phyloP scores from a whole-genome alignment of 2,113 vertebrate species.

The Rousettus leschenaultii region DNA sequence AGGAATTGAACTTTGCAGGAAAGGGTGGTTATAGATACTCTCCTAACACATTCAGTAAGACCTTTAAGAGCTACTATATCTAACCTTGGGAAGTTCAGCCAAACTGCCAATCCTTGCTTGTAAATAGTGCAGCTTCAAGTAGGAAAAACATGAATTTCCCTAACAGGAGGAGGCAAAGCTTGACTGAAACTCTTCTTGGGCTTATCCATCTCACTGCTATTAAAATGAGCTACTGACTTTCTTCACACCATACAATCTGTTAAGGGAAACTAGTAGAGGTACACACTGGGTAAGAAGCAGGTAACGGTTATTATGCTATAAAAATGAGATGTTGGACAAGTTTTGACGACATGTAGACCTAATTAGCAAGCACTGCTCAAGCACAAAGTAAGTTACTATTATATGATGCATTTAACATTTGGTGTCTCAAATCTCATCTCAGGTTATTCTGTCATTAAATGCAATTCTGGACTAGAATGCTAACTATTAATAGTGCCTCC shows the following conservation, averaged over 20 bases:
- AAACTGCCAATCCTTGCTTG: constrained; percentile 78
- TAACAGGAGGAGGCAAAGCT: constrained; percentile 75
- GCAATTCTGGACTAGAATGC: neutral
- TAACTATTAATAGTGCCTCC: neutral
- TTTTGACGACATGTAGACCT: constrained; percentile 50
- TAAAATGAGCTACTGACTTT: constrained; percentile 89
- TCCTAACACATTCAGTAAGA: constrained; percentile 47
- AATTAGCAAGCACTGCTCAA: constrained; percentile 62
- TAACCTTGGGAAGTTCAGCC: constrained; percentile 70
- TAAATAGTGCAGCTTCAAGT: constrained; percentile 75
- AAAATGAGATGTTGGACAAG: constrained; percentile 70
- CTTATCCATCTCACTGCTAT: constrained; percentile 78
- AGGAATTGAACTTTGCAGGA: constrained; percentile 63
- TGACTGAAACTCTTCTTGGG: constrained; percentile 77
- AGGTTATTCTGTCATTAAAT: neutral
- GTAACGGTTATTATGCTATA: constrained; percentile 50
- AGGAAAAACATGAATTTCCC: constrained; percentile 76
- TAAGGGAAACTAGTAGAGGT: constrained; percentile 76
- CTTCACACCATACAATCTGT: constrained; percentile 75
- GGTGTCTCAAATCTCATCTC: neutral
- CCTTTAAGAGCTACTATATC: constrained; percentile 63
- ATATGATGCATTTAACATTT: constrained; percentile 16
- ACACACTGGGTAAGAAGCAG: constrained; percentile 49
- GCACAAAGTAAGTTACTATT: constrained; percentile 38
- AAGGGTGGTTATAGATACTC: constrained; percentile 27